Conservation (phyloP, 2,888 invertebrate species). For the Hydroisotoma schaefferi region DNA sequence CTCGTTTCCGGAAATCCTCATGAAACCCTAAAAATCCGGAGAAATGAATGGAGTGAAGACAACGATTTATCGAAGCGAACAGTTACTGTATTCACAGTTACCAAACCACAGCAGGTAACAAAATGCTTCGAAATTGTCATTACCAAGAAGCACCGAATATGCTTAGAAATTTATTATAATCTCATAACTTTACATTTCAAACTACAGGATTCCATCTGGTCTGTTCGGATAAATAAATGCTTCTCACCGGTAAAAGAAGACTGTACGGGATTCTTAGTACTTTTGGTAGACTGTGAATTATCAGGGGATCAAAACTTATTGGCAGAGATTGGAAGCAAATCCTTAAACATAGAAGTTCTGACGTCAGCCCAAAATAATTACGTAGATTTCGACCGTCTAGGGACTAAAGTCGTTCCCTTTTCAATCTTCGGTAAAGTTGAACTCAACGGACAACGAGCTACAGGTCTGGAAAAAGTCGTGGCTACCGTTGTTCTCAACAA, state of each 20-base stretch:
- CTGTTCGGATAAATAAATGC: conserved; percentile 15
- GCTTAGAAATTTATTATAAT: not conserved
- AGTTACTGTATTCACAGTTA: not conserved
- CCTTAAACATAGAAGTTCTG: conserved; percentile 23
- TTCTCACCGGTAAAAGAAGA: conserved; percentile 8
- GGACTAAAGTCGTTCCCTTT: conserved; percentile 29
- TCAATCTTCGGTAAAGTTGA: conserved; percentile 38
- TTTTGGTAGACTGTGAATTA: not conserved
- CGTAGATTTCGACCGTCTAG: conserved; percentile 32
- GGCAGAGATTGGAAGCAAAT: conserved; percentile 1
- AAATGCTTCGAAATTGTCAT: not conserved
- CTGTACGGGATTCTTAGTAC: conserved; percentile 28
- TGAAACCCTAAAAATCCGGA: not conserved
- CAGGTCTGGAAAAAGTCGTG: conserved; percentile 19
- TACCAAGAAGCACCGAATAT: not conserved
- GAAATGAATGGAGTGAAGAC: conserved; percentile 15
- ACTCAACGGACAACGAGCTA: conserved; percentile 18
- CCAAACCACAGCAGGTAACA: conserved; percentile 1
- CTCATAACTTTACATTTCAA: not conserved
- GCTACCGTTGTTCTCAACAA: conserved; percentile 17
- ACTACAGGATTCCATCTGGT: conserved; percentile 22
- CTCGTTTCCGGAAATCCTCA: conserved; percentile 8
- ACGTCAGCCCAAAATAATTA: conserved; percentile 34
- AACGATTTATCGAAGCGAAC: not conserved
- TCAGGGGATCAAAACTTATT: conserved; percentile 1